phyloP scores from a whole-genome alignment of 2,113 vertebrate genomes.

The Rhinichthys klamathensis region DNA sequence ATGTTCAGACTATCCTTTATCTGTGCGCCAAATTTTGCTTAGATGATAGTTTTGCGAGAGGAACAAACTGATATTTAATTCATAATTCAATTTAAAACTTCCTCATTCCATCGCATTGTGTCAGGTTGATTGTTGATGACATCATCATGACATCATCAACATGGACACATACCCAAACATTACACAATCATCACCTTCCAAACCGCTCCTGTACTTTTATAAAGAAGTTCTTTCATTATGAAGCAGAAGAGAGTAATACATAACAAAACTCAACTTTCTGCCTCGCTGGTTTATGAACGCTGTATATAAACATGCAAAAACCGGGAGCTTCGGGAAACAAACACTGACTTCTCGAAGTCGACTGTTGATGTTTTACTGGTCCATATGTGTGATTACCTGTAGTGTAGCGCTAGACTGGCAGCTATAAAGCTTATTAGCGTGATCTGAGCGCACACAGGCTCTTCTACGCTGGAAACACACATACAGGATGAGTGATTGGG shows the following conservation, averaged over 20 bases:
- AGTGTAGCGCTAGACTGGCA: constrained; percentile 9
- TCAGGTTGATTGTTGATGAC: no score
- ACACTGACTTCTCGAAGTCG: not conserved
- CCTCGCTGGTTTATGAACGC: not conserved
- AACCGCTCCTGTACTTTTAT: constrained; percentile 58
- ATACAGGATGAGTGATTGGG: constrained; percentile 68
- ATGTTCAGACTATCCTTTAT: no score
- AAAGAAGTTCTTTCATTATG: constrained; percentile 43
- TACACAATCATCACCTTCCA: constrained; percentile 33
- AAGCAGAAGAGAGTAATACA: not conserved
- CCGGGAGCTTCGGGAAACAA: not conserved
- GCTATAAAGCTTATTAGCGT: constrained; percentile 20
- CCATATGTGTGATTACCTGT: not conserved
- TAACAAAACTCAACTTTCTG: not conserved
- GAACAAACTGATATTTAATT: no score
- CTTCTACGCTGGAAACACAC: constrained; percentile 27
- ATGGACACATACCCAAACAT: constrained; percentile 44
- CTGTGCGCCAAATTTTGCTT: no score
- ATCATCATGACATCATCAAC: no score
- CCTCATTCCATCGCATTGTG: no score
- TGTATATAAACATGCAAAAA: not conserved
- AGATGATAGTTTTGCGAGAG: no score
- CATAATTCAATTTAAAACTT: no score
- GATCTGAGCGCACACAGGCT: not conserved
- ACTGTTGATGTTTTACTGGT: constrained; percentile 19